phyloP scores from a whole-genome alignment of 2,113 vertebrate species.

The Rhabdornis inornatus region DNA sequence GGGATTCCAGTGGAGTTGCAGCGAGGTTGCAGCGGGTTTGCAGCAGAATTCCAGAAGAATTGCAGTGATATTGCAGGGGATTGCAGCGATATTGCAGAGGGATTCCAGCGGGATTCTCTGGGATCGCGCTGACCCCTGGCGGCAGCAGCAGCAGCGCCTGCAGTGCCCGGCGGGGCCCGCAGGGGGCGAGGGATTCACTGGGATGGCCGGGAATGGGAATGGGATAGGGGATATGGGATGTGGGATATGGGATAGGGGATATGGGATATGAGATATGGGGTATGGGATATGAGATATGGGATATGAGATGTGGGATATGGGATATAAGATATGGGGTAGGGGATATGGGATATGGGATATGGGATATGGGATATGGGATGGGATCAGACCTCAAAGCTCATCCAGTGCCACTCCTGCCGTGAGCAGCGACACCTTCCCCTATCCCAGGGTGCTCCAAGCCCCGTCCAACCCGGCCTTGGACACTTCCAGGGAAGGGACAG shows the following conservation, averaged over 20 bases:
- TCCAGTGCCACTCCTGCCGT: fast-evolving
- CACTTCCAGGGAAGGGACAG: neutral
- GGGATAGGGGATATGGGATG: neutral
- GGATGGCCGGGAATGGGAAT: neutral
- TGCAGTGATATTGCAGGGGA: neutral
- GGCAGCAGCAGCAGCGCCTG: neutral
- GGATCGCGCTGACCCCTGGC: neutral
- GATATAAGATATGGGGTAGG: too few relatives aligned
- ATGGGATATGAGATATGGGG: too few relatives aligned
- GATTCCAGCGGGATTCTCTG: neutral
- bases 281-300: too few relatives aligned
- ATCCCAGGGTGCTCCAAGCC: neutral
- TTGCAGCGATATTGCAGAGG: too few relatives aligned
- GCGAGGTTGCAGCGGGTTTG: neutral
- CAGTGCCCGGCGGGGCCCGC: neutral
- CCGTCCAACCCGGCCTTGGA: neutral
- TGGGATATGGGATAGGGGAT: too few relatives aligned
- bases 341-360: too few relatives aligned
- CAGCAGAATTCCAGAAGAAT: neutral
- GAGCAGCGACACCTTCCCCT: fast-evolving
- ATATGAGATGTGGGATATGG: neutral
- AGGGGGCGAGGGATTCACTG: neutral
- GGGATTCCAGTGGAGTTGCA: fast-evolving
- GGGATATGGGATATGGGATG: too few relatives aligned
- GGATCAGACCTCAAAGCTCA: too few relatives aligned